Percentiles rank a stretch among this genome's conserved stretches.
These are phyloP conservation scores for Chrysodeixis includens DNA, from an alignment of 2,888 invertebrate genomes.

Conservation along the genomic window DNA sequence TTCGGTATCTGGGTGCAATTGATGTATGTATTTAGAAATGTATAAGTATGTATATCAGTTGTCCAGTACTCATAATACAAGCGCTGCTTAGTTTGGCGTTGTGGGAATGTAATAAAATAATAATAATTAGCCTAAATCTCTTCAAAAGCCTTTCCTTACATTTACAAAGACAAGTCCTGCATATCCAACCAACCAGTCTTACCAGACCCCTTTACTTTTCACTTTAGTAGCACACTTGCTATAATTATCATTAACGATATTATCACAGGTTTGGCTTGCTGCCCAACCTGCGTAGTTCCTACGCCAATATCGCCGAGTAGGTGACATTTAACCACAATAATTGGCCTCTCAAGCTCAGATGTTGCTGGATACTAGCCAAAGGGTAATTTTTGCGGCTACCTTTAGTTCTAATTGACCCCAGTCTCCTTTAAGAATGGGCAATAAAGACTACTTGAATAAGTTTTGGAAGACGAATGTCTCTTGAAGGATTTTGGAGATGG, in stretches of 20 bases:
- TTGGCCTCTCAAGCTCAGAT: slow-evolving; percentile 66
- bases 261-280: slow-evolving; percentile 65
- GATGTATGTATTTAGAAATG: no score
- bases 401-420: slow-evolving; percentile 40
- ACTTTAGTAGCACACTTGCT: slow-evolving; percentile 9
- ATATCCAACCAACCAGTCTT: not conserved
- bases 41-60: no score
- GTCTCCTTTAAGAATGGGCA: slow-evolving; percentile 31
- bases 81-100: no score
- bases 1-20: no score
- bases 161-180: not conserved
- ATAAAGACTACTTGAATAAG: slow-evolving; percentile 23
- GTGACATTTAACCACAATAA: slow-evolving; percentile 69
- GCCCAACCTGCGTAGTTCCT: slow-evolving; percentile 68
- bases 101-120: no score
- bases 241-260: slow-evolving; percentile 51
- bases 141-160: not conserved
- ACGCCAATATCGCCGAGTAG: slow-evolving; percentile 68
- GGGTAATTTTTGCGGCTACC: slow-evolving; percentile 53
- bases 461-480: slow-evolving; percentile 1
- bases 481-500: not conserved
- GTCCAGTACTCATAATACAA: no score
- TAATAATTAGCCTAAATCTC: no score
- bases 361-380: slow-evolving; percentile 67
- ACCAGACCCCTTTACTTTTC: not conserved